Base-by-base conservation (phyloP, 2,888 invertebrate genomes). In the Phengaris alcon region DNA sequence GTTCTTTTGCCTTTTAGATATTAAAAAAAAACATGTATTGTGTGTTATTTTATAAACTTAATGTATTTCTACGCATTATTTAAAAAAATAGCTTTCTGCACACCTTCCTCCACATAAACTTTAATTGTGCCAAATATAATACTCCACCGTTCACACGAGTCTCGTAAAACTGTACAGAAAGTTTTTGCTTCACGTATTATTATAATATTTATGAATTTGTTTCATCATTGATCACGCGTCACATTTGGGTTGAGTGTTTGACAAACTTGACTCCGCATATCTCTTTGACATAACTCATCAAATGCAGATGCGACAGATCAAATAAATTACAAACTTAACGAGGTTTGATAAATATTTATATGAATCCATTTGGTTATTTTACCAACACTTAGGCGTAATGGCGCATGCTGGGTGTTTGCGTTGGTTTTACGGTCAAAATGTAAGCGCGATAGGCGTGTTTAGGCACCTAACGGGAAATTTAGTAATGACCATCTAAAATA, bases 381-480 rank as follows among this genome's bases (percentile, higher is more conserved):
- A 88, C 90, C 91, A 92, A 91, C 89, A 91, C 90, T 91, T 76
- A 84, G 80, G 83, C 82, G 89, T 92, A 93, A 92, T 92, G 91
- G 92, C 84, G 88, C 90, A 84, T 87, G 83, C 85, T 83, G 86
- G 85, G 77, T 88, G 88, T 89, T 90, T 88, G 85, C 86, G 76
- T 87, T 85, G 86, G 87, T 85, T 84, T 86, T 86, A 86, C 35
- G 86, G 85, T 85, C 86, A 83, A 82, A 82, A 85, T 80, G 82
- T 82, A 82, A 82, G 80, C 79, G 78, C 82, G 82, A 84, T 88
- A 87, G 87, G 79, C 84, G 82, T 89, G 86, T 90, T 90, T 90
- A 64, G 64, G 64, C 35, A 84, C 80, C 73, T 89, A 90, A 85
- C 89, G 88, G 90, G 86, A 82, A 84, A 77, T 82, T 79, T 80